Base-by-base conservation (phyloP, 2,113 vertebrate species). In the Dasypus novemcinctus region DNA sequence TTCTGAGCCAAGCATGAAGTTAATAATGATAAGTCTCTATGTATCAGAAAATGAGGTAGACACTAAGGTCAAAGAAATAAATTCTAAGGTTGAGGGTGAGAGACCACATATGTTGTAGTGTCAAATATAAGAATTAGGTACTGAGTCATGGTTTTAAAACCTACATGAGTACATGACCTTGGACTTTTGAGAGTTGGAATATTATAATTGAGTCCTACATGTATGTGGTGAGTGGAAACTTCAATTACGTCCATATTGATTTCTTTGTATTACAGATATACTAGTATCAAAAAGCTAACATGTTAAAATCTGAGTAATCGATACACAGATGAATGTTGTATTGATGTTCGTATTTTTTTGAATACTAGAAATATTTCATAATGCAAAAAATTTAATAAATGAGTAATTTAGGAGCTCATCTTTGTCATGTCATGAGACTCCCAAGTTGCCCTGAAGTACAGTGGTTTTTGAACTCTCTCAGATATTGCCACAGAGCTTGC, bases 371-470 rank as follows among this genome's bases (percentile, higher is more conserved):
- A 87, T 90, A 85, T 38, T 85, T 54, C 41, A 29, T 76, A 66
- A 68, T 13, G 17, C 33, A 68, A 87, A 90, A 81, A 84, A 38
- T 61, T 68, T 87, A 92, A 41, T 36, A n/a, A 93, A 57, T 85
- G 38, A 80, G 66, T 79, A 81, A 81, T 27, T 31, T 31, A n/a
- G n/a, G 63, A 89, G 46, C 41, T 76, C 36, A n/a, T 43, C 29
- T 82, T 94, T 69, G 10, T 23, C 23, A 54, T 31, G 18, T 54
- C 29, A 41, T 17, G 17, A 54, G n/a, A 52, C 20, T 38, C 23
- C n/a, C 57, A 63, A 5, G 1, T 41, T 86, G 46, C n/a, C 20
- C 15, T 36, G 23, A 23, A 6, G 0, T 25, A 54, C 33, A 5
- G 13, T 31, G 38, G 25, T 10, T 38, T 27, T 49, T 66, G 17